Base-by-base conservation (phyloP, 2,888 invertebrate species). In the Ophonus ardosiacus region DNA sequence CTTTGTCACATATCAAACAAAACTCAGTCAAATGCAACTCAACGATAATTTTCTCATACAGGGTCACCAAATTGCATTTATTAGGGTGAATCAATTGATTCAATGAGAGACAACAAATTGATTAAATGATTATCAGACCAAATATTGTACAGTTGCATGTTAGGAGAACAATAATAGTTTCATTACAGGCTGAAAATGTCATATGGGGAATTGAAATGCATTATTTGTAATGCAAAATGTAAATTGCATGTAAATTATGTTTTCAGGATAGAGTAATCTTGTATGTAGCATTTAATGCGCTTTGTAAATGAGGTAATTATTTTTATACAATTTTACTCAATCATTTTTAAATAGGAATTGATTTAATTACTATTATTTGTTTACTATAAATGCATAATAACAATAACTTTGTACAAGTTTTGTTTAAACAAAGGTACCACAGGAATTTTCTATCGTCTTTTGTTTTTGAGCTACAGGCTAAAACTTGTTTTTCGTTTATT, bases 21-120 rank as follows among this genome's bases (percentile, higher is more conserved):
- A 51, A 51, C 10, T 13, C 4, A 10, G 43, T 51, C 0, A 51
- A 13, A 51, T 51, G 7, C 43, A 31, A 31, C 31, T 31, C 31
- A 31, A 5, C 31, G 63, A 13, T 21, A 63, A 63, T 63, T 63
- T 63, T 63, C 24, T 63, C 13, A 0, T 56, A 18, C 59, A 63
- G 63, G 24, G 24, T 21, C 21, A 21, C 21, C 2, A 21, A 21
- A 61, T 61, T 8, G 61, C 24, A 61, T 61, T 61, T 61, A 61
- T 61, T 17, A 61, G 21, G 21, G 0, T 18, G 18, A 24, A 61
- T 61, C 17, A 61, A 63, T 63, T 63, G 63, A 21, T 63, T 24
- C 63, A 63, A 63, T 63, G 21, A 63, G 18, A 24, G 21, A 63
- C 21, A 21, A 21, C 13, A 63, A 21, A 63, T 63, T 63, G 63